phyloP scores from a whole-genome alignment of 2,113 vertebrate species.

The Otocyon megalotis region DNA sequence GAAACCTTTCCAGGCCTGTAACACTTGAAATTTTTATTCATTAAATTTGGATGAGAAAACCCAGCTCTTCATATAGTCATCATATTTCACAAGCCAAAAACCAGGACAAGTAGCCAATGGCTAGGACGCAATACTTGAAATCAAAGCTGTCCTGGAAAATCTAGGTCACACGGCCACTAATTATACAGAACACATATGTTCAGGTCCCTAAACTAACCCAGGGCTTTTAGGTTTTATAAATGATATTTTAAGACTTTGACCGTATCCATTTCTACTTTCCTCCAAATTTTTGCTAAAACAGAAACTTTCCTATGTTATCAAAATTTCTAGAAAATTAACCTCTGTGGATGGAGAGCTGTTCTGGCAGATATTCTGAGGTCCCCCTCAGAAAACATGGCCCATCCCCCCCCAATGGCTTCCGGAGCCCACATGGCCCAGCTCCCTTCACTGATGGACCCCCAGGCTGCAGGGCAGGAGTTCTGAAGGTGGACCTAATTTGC shows the following conservation, averaged over 20 bases:
- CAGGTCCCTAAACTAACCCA: conserved; percentile 24
- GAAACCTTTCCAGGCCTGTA: background rate
- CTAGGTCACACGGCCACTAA: conserved; percentile 65
- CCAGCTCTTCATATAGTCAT: background rate
- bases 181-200: conserved; percentile 58
- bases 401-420: conserved; percentile 57
- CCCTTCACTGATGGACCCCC: conserved; percentile 78
- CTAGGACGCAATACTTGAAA: background rate
- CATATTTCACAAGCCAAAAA: background rate
- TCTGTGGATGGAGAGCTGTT: background rate
- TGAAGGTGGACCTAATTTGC: conserved; percentile 87
- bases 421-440: conserved; percentile 69
- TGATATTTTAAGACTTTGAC: conserved; percentile 19
- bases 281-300: background rate
- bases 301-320: background rate
- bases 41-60: background rate
- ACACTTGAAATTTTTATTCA: background rate
- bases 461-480: conserved; percentile 84
- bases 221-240: background rate
- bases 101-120: conserved; percentile 36
- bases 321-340: conserved; percentile 9
- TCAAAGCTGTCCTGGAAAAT: conserved; percentile 49
- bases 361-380: background rate
- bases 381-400: background rate
- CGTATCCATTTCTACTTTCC: background rate